Evolutionary conservation across 2,113 vertebrate genomes (phyloP).

Genomic region (Malurus alboscapulatus): DNA sequence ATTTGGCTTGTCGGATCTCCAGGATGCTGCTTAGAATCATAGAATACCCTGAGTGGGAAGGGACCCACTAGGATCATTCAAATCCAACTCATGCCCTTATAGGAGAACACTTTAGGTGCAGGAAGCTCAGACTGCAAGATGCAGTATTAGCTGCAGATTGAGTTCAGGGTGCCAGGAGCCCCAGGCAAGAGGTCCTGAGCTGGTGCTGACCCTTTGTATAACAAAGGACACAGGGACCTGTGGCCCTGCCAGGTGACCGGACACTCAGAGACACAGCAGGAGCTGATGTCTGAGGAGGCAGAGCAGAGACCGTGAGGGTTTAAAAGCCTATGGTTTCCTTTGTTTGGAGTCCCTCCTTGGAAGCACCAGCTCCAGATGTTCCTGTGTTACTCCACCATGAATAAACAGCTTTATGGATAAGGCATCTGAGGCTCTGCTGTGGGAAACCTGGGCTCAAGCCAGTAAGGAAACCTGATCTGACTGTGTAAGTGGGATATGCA

Average conservation of each 20-base stretch:
- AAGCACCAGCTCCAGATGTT: background rate
- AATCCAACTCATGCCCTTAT: background rate
- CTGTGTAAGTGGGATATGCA: background rate
- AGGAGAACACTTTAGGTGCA: background rate
- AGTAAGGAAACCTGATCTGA: background rate
- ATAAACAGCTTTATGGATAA: background rate
- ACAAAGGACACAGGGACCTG: background rate
- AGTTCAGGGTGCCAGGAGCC: background rate
- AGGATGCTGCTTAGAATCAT: background rate
- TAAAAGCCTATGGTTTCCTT: background rate
- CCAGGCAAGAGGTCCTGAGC: background rate
- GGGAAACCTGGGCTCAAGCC: too few species aligned
- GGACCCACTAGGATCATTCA: background rate
- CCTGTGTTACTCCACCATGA: background rate
- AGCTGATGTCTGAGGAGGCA: background rate
- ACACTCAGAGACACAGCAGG: background rate
- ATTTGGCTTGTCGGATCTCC: background rate
- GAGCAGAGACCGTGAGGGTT: background rate
- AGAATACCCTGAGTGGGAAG: background rate
- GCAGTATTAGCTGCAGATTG: background rate
- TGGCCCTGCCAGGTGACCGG: background rate
- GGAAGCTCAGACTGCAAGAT: background rate
- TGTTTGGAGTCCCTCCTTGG: rapidly evolving
- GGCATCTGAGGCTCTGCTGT: background rate
- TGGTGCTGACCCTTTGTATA: background rate